Conservation (phyloP, 2,113 vertebrate species). For the Dendropsophus ebraccatus region DNA sequence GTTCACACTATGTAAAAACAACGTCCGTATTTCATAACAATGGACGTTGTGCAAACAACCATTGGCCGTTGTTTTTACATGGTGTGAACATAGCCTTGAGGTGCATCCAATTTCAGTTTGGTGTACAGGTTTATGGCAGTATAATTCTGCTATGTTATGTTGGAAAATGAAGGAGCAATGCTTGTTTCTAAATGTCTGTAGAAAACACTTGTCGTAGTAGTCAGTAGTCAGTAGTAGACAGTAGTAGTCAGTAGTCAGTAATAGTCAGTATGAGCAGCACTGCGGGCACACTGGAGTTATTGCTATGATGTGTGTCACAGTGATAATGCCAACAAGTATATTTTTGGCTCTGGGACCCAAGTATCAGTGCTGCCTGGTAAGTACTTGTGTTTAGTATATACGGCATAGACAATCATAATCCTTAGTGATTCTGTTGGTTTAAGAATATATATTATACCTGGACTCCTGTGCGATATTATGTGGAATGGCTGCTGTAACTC, state of each 20-base stretch:
- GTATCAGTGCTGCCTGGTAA: constrained; percentile 16
- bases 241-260: not conserved
- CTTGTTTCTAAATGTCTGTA: not conserved
- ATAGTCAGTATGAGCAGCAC: too few species aligned
- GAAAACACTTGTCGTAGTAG: too few species aligned
- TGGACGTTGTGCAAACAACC: too few species aligned
- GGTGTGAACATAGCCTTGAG: too few species aligned
- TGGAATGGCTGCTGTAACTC: not conserved
- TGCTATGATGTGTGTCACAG: constrained; percentile 25
- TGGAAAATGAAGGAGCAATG: not conserved
- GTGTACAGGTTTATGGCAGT: not conserved
- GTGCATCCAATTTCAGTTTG: too few species aligned
- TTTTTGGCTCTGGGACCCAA: constrained; percentile 33
- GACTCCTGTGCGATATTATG: not conserved
- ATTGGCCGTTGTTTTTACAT: too few species aligned
- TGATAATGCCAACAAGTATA: constrained; percentile 25
- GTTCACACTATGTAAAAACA: too few species aligned
- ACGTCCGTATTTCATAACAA: too few species aligned
- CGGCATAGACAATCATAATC: not conserved
- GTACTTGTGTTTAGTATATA: not conserved
- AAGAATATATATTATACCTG: not conserved
- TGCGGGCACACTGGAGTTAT: too few species aligned
- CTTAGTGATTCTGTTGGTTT: too few species aligned
- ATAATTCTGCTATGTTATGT: not conserved
- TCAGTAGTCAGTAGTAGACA: not conserved